phyloP scores from a whole-genome alignment of 2,113 vertebrate genomes.

The Eira barbara region DNA sequence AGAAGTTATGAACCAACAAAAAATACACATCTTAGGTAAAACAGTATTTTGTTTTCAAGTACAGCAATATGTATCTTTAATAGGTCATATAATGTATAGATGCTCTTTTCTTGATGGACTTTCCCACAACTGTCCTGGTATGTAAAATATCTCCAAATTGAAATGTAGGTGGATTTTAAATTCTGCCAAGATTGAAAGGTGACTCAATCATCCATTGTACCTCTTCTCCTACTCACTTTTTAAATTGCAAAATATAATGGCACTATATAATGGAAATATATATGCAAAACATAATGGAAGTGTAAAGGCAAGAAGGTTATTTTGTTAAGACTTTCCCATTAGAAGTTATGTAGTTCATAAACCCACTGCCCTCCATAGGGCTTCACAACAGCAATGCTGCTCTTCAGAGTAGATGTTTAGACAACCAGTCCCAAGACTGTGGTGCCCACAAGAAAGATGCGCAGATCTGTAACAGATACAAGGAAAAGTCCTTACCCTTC shows the following conservation, averaged over 20 bases:
- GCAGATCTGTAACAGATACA: conserved; percentile 17
- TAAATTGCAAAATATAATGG: background rate
- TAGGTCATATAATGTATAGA: background rate
- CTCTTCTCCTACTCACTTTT: background rate
- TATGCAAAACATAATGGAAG: background rate
- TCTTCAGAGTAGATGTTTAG: background rate
- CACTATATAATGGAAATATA: background rate
- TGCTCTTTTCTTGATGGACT: background rate
- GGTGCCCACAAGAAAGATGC: conserved; percentile 26
- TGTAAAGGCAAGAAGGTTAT: background rate
- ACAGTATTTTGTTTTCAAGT: conserved; percentile 8
- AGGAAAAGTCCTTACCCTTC: conserved; percentile 2
- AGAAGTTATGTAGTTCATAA: background rate
- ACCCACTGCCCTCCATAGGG: background rate
- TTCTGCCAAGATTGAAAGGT: background rate
- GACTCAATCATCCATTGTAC: background rate
- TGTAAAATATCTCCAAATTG: background rate
- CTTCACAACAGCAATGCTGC: background rate
- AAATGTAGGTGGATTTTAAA: background rate
- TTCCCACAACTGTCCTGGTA: background rate
- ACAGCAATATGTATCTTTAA: background rate
- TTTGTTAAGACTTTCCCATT: background rate
- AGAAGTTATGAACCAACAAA: background rate
- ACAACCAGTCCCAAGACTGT: background rate
- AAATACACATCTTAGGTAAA: background rate